Conservation (phyloP, 2,113 vertebrate species). For the Eleginops maclovinus region DNA sequence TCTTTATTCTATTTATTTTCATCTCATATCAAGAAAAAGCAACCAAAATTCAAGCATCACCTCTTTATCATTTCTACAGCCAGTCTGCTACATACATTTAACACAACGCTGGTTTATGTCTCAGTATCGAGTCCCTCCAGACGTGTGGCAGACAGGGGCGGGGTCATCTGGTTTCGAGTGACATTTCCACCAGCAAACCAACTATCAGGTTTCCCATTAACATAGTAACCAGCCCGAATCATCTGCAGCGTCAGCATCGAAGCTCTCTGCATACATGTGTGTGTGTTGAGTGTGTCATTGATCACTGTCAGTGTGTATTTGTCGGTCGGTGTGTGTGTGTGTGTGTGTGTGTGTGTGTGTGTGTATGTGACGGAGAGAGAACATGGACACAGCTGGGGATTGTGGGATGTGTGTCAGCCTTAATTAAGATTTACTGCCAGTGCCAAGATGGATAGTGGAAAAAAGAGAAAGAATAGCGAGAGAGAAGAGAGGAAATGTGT, state of each 20-base stretch:
- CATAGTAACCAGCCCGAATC: slow-evolving; percentile 40
- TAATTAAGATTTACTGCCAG: slow-evolving; percentile 52
- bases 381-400: slow-evolving; percentile 48
- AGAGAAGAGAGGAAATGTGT: neutral
- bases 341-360: neutral
- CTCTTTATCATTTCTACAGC: neutral
- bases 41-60: neutral
- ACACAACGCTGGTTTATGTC: neutral
- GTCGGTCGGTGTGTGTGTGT: slow-evolving; percentile 6
- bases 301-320: slow-evolving; percentile 41
- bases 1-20: neutral
- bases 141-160: slow-evolving; percentile 25
- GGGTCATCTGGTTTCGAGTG: slow-evolving; percentile 2
- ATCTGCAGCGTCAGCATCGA: slow-evolving; percentile 51
- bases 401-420: slow-evolving; percentile 50
- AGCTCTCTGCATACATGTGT: slow-evolving; percentile 8
- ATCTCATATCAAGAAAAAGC: neutral
- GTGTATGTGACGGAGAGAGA: neutral
- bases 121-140: slow-evolving; percentile 1
- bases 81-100: neutral
- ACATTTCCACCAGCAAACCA: slow-evolving; percentile 12
- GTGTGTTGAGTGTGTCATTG: slow-evolving; percentile 21
- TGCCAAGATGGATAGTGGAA: neutral
- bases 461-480: neutral
- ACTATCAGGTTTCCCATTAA: slow-evolving; percentile 14